phyloP scores from a whole-genome alignment of 2,888 invertebrate species.

The Caenorhabditis becei region DNA sequence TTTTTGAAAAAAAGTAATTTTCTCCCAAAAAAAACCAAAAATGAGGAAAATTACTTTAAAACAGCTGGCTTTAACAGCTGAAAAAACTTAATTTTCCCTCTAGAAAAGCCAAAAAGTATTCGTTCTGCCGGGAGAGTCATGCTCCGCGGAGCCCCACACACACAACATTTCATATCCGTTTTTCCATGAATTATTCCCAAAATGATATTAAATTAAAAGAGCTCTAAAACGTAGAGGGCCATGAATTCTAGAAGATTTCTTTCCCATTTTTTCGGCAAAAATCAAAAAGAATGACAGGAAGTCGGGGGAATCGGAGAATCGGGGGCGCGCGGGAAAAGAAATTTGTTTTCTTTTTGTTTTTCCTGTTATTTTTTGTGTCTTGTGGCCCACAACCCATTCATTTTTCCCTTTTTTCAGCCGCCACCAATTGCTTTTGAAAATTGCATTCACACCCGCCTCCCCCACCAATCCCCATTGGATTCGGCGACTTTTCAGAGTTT shows the following conservation, averaged over 20 bases:
- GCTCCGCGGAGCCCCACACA: not conserved
- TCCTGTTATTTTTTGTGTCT: no score
- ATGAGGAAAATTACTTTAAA: no score
- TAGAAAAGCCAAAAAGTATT: no score
- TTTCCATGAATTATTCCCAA: conserved; percentile 26
- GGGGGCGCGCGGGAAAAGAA: not conserved
- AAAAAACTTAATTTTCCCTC: no score
- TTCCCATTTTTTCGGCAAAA: not conserved
- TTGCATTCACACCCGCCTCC: not conserved
- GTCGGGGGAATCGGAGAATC: not conserved
- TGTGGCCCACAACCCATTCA: not conserved
- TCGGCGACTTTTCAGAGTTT: no score
- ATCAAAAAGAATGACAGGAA: not conserved
- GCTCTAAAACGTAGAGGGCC: not conserved
- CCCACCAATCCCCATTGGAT: no score
- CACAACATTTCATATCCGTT: not conserved
- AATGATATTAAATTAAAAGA: conserved; percentile 3
- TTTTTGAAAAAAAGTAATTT: no score
- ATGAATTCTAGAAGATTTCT: not conserved
- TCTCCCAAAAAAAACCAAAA: no score
- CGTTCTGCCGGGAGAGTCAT: no score
- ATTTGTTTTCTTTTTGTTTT: not conserved
- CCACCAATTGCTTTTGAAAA: conserved; percentile 7
- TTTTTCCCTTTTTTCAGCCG: conserved; percentile 5
- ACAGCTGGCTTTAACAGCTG: no score